Base-by-base conservation (phyloP, 2,797 vertebrate genomes). In the Pogonophryne albipinna region DNA sequence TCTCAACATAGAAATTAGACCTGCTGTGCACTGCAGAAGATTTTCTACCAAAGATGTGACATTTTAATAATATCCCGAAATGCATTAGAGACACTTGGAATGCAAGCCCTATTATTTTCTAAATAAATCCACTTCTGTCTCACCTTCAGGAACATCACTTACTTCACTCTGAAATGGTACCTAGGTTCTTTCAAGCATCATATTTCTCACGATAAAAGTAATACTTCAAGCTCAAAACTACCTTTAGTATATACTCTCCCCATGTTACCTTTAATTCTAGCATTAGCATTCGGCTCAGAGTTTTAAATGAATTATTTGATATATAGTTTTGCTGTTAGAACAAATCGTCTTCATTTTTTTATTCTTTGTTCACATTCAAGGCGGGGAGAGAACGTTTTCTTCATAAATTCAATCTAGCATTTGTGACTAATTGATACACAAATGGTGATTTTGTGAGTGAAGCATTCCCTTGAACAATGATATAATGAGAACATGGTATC, bases 31-130 rank as follows among this genome's bases (percentile, higher is more conserved):
- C 66, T 73, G 60, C 61, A 60, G 67, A 46, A 66, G 46, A 80
- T 79, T 66, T 79, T 53, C 55, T 66, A 61, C 47, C 58, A 47
- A 46, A n/a, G 11, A 72, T 45, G 20, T 74, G 62, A 70, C 75
- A 70, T 80, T 85, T 78, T 77, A 74, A 82, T 85, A 73, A 56
- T 72, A 81, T 57, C 70, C 38, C 15, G 56, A 79, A 78, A 78
- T 78, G 52, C 67, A 78, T 80, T 80, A 71, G 51, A 69, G 60
- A 83, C 61, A 61, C 19, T 75, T 70, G 13, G 67, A 50, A 70
- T 34, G n/a, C 31, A 65, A 85, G 45, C 20, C 49, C 27, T 78
- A 3, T 62, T 19, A 68, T 82, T 81, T 46, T 14, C 8, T 46
- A 55, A 67, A 71, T 59, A 56, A 71, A 75, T 70, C 51, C 38